Conservation (phyloP, 2,113 vertebrate species). For the Coturnix japonica region DNA sequence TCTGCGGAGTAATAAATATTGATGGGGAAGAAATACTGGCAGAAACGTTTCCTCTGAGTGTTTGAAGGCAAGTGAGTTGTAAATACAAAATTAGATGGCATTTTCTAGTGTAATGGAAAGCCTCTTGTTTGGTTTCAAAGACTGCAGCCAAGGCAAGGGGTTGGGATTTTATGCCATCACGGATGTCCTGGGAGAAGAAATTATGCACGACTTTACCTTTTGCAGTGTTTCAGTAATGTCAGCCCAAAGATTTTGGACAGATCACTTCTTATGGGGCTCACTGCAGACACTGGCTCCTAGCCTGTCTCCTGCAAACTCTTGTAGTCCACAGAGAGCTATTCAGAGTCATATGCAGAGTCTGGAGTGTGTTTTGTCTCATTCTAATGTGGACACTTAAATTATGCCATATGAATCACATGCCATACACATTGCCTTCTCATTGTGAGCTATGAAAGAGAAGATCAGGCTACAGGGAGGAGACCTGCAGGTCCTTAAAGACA, state of each 20-base stretch:
- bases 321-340: not conserved
- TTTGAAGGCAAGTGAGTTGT: not conserved
- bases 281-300: not conserved
- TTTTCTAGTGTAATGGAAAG: not conserved
- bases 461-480: not conserved
- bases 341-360: not conserved
- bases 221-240: not conserved
- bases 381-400: not conserved
- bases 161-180: not conserved
- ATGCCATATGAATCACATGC: not conserved
- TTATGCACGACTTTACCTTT: not conserved
- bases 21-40: not conserved
- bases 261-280: not conserved
- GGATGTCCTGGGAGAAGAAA: not conserved
- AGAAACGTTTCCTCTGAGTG: not conserved
- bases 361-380: not conserved
- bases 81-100: not conserved
- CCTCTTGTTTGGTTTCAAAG: not conserved
- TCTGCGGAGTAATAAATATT: not conserved
- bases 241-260: not conserved
- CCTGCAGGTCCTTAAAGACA: not conserved
- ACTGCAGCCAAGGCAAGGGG: not conserved
- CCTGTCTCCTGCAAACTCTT: not conserved
- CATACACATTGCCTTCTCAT: not conserved
- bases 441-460: accelerated